Percentiles rank a stretch among this genome's conserved stretches.
Conservation (phyloP, 1,140 invertebrate genomes). For the Glossosoma conforme region DNA sequence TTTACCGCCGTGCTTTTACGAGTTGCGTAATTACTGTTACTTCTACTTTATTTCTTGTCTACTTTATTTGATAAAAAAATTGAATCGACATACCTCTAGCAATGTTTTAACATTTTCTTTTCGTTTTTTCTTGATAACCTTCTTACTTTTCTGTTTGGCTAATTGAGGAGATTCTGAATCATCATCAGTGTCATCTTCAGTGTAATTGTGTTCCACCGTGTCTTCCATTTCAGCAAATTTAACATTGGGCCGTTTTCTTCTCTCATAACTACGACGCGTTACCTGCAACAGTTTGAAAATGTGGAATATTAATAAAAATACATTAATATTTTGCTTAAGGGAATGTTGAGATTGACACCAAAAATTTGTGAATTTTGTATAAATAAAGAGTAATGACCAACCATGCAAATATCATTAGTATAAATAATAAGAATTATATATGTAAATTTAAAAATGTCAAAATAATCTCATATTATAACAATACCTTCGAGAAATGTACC, state of each 20-base stretch:
- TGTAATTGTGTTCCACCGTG: neutral
- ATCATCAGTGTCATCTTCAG: constrained; percentile 8
- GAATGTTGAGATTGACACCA: too few species aligned
- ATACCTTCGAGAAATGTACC: constrained; percentile 24
- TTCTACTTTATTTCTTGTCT: too few species aligned
- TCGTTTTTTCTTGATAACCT: constrained; percentile 20
- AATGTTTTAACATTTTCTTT: constrained; percentile 19
- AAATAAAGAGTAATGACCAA: too few species aligned
- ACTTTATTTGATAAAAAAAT: constrained; percentile 3
- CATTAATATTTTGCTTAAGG: neutral
- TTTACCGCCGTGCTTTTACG: too few species aligned
- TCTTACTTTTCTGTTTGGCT: constrained; percentile 12
- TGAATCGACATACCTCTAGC: constrained; percentile 25
- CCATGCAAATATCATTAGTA: too few species aligned
- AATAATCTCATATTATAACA: neutral
- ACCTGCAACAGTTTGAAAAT: constrained; percentile 21
- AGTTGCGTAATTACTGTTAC: too few species aligned
- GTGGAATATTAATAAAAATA: neutral
- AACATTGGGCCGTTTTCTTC: constrained; percentile 13
- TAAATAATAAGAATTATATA: too few species aligned
- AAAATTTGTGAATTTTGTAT: too few species aligned
- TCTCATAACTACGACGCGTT: constrained; percentile 22
- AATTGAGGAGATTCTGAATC: constrained; percentile 2
- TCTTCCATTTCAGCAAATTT: constrained; percentile 12
- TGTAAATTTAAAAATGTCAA: neutral